phyloP scores from a whole-genome alignment of 2,113 vertebrate genomes.

The Ammodytes marinus region DNA sequence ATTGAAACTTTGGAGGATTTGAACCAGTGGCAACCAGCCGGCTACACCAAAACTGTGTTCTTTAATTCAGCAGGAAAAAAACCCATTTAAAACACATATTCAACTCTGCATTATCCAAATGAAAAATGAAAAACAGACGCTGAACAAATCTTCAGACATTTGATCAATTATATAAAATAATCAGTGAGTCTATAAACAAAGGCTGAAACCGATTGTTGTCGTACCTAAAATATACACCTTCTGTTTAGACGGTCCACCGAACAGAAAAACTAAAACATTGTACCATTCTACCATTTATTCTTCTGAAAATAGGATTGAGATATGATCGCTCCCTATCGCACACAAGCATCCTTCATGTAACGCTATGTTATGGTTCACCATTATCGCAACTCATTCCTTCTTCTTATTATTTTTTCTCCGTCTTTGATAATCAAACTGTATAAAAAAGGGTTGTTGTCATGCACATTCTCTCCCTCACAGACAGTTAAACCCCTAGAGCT shows the following conservation, averaged over 20 bases:
- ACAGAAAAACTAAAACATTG: background rate
- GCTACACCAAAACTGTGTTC: background rate
- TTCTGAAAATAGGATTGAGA: slow-evolving; percentile 66
- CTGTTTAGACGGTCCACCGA: slow-evolving; percentile 38
- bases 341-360: slow-evolving; percentile 65
- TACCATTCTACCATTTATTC: slow-evolving; percentile 38
- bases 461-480: slow-evolving; percentile 66
- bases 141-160: slow-evolving; percentile 5
- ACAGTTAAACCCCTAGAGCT: slow-evolving; percentile 42
- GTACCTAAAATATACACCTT: slow-evolving; percentile 68
- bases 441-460: slow-evolving; percentile 62
- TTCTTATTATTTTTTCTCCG: slow-evolving; percentile 30
- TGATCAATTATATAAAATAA: slow-evolving; percentile 40
- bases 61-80: background rate
- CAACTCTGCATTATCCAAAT: slow-evolving; percentile 8
- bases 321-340: slow-evolving; percentile 51
- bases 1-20: slow-evolving; percentile 38
- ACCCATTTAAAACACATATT: slow-evolving; percentile 30
- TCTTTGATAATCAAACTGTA: slow-evolving; percentile 48
- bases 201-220: slow-evolving; percentile 20
- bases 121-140: background rate
- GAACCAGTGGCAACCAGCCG: background rate
- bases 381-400: slow-evolving; percentile 32
- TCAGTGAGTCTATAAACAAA: slow-evolving; percentile 50
- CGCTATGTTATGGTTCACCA: slow-evolving; percentile 25